Evolutionary conservation across 1,140 invertebrate genomes (phyloP).

Genomic region (Pogonus chalceus): DNA sequence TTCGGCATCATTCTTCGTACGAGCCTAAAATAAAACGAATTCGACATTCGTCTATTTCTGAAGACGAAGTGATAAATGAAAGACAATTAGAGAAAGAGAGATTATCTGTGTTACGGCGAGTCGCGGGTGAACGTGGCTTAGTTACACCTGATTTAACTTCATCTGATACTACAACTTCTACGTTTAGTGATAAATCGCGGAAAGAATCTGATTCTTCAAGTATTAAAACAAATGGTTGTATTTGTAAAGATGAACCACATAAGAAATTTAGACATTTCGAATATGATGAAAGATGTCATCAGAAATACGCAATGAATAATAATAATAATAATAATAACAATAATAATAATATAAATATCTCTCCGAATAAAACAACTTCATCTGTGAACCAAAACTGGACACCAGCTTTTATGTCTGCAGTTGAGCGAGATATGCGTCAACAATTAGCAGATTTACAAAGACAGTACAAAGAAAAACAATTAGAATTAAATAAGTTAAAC

Average conservation of each 20-base stretch:
- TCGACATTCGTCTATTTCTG: conserved; percentile 11
- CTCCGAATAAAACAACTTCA: conserved; percentile 31
- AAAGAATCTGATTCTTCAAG: background rate
- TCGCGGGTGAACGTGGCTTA: background rate
- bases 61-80: background rate
- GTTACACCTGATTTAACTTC: conserved; percentile 7
- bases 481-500: conserved; percentile 61
- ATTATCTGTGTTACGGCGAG: background rate
- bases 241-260: conserved; percentile 16
- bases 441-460: conserved; percentile 67
- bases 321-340: background rate
- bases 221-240: conserved; percentile 9
- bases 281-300: conserved; percentile 36
- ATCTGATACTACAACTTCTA: conserved; percentile 11
- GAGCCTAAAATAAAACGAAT: conserved; percentile 34
- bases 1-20: conserved; percentile 24
- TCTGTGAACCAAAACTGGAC: conserved; percentile 40
- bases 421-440: conserved; percentile 70
- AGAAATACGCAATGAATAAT: conserved; percentile 14
- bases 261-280: conserved; percentile 34
- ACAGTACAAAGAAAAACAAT: conserved; percentile 73
- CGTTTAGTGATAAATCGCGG: background rate
- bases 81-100: background rate
- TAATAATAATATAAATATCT: conserved; percentile 28
- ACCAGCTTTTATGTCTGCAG: conserved; percentile 49